Evolutionary conservation across 2,888 invertebrate genomes (phyloP).

Genomic region (Trachelus stipa): DNA sequence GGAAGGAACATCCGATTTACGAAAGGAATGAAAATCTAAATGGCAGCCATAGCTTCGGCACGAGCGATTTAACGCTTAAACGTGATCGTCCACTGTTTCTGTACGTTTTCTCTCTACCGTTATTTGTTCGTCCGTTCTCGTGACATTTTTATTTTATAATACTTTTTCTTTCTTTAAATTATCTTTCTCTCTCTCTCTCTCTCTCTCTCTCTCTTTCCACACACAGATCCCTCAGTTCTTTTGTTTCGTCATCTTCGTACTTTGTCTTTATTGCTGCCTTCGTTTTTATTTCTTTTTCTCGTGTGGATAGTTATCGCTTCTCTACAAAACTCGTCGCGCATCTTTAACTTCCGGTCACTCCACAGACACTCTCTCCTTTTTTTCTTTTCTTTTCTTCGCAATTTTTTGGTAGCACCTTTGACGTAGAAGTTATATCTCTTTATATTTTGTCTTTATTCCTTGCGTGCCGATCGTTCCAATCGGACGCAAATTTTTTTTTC

Average conservation of each 20-base stretch:
- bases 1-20: neutral
- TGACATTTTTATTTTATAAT: constrained; percentile 13
- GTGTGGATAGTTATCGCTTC: neutral
- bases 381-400: neutral
- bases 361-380: neutral
- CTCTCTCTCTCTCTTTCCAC: constrained; percentile 18
- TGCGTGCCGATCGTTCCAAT: neutral
- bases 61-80: constrained; percentile 29
- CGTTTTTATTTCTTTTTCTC: neutral
- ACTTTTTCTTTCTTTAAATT: constrained; percentile 16
- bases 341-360: neutral
- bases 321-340: neutral
- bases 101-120: constrained; percentile 14
- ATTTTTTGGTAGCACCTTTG: neutral
- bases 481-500: neutral
- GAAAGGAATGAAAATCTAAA: constrained; percentile 10
- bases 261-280: neutral
- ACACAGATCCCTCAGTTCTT: neutral
- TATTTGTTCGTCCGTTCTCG: constrained; percentile 26
- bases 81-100: constrained; percentile 54
- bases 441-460: neutral
- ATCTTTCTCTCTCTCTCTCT: constrained; percentile 19
- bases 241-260: neutral
- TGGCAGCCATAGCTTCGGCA: constrained; percentile 23
- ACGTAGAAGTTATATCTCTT: neutral